A percentile compares a stretch with the other conserved stretches of the same genome.
These are phyloP conservation scores for Harmothoe impar DNA, from an alignment of 2,888 invertebrate species.

Conservation along the genomic window DNA sequence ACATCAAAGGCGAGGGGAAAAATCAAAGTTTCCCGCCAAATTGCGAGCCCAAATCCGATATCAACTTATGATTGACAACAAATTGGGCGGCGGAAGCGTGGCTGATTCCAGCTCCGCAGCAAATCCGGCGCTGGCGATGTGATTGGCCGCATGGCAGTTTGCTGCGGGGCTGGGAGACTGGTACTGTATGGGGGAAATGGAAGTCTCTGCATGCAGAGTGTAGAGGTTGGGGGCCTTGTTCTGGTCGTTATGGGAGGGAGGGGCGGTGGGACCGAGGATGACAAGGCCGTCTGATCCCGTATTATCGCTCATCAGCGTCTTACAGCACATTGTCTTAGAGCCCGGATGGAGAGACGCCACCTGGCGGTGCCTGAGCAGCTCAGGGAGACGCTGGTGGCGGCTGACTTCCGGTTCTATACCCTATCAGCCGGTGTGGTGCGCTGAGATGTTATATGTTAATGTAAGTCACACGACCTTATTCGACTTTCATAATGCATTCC, in stretches of 20 bases:
- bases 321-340: constrained; percentile 21
- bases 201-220: neutral
- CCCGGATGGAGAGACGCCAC: constrained; percentile 5
- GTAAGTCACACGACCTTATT: too few species aligned
- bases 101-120: constrained; percentile 60
- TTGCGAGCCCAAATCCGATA: constrained; percentile 57
- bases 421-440: too few species aligned
- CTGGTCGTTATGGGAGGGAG: constrained; percentile 33
- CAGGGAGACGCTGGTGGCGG: neutral
- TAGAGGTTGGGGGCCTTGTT: neutral
- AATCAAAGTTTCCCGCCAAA: constrained; percentile 57
- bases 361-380: constrained; percentile 19
- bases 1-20: constrained; percentile 5
- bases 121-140: constrained; percentile 37
- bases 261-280: neutral
- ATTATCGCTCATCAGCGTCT: constrained; percentile 53
- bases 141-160: constrained; percentile 50
- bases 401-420: neutral
- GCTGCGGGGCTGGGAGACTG: neutral
- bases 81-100: constrained; percentile 50
- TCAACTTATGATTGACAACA: constrained; percentile 61
- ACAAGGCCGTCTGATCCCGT: constrained; percentile 44
- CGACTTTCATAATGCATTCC: too few species aligned
- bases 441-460: too few species aligned
- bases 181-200: neutral